A percentile compares a stretch with the other conserved stretches of the same genome.
phyloP scores from a whole-genome alignment of 92 coral and sea anemone genomes.

The Blastomussa wellsi region DNA sequence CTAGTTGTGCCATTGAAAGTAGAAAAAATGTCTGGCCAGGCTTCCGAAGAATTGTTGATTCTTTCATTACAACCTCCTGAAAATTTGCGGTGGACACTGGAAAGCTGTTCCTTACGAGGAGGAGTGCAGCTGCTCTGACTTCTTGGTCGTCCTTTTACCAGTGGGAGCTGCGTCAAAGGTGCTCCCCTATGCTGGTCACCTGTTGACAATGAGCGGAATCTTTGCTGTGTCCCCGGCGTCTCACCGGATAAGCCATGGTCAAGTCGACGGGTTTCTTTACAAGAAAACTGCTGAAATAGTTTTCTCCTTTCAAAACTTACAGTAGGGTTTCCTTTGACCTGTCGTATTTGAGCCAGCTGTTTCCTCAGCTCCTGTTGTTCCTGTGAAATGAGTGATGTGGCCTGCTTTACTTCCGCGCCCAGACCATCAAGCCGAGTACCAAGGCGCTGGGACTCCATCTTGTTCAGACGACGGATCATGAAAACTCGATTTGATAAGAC shows the following conservation, averaged over 20 bases:
- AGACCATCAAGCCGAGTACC: constrained; percentile 15
- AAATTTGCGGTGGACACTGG: not conserved
- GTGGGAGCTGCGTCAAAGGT: not conserved
- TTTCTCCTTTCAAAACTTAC: constrained; percentile 23
- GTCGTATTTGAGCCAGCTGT: constrained; percentile 13
- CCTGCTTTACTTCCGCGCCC: constrained; percentile 6
- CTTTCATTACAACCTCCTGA: not conserved
- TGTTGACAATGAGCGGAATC: constrained; percentile 14
- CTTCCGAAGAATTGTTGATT: not conserved
- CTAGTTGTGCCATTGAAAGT: not conserved
- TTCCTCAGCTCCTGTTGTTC: constrained; percentile 34
- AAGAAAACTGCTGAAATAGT: constrained; percentile 2
- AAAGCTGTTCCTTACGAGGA: not conserved
- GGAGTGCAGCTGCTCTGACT: constrained; percentile 17
- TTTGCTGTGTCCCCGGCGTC: constrained; percentile 1
- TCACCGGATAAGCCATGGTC: not conserved
- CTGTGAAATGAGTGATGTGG: constrained; percentile 14
- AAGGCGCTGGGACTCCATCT: constrained; percentile 35
- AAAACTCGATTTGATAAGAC: constrained; percentile 44
- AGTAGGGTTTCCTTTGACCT: constrained; percentile 29
- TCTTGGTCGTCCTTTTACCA: not conserved
- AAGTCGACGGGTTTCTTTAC: not conserved
- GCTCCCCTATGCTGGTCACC: not conserved
- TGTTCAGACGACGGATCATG: constrained; percentile 27
- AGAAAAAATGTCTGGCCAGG: not conserved